Percentiles rank a stretch among this genome's conserved stretches.
Evolutionary conservation across 2,888 invertebrate genomes (phyloP).

Genomic region (Drosophila eohydei): DNA sequence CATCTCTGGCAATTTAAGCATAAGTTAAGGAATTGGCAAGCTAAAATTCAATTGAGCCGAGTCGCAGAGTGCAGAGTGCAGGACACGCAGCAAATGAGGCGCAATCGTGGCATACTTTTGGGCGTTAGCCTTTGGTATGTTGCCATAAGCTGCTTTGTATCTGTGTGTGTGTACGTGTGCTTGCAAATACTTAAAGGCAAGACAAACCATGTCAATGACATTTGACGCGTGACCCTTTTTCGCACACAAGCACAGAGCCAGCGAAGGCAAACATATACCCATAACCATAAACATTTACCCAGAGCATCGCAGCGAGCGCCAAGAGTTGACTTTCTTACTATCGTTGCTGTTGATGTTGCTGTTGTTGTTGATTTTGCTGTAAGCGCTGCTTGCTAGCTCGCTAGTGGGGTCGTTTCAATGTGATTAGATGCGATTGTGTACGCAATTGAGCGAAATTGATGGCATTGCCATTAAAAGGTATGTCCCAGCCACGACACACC

Average conservation of each 20-base stretch:
- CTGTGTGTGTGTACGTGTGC: constrained; percentile 23
- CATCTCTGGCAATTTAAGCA: constrained; percentile 11
- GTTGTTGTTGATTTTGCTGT: constrained; percentile 35
- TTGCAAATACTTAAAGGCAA: constrained; percentile 72
- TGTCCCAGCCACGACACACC: constrained; percentile 40
- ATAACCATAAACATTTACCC: constrained; percentile 76
- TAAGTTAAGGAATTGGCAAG: constrained; percentile 29
- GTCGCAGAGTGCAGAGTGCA: constrained; percentile 20
- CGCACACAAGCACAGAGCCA: constrained; percentile 25
- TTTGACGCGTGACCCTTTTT: constrained; percentile 79
- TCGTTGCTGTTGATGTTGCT: constrained; percentile 30
- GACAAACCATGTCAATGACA: constrained; percentile 80
- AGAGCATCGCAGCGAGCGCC: constrained; percentile 46
- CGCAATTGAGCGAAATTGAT: constrained; percentile 81
- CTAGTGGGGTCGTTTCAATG: constrained; percentile 65
- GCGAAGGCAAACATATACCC: constrained; percentile 52
- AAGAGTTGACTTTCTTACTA: constrained; percentile 37
- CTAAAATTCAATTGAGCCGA: constrained; percentile 6
- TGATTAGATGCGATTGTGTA: constrained; percentile 81
- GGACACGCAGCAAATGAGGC: constrained; percentile 68
- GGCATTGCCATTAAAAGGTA: constrained; percentile 79
- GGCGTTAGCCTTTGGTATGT: constrained; percentile 29
- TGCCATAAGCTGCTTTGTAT: constrained; percentile 38
- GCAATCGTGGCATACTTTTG: constrained; percentile 73
- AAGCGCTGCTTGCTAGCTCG: constrained; percentile 19